Evolutionary conservation across 2,797 vertebrate genomes (phyloP), one percentile per base, ranked within the genome.

Genomic region (Siniperca undulata): DNA sequence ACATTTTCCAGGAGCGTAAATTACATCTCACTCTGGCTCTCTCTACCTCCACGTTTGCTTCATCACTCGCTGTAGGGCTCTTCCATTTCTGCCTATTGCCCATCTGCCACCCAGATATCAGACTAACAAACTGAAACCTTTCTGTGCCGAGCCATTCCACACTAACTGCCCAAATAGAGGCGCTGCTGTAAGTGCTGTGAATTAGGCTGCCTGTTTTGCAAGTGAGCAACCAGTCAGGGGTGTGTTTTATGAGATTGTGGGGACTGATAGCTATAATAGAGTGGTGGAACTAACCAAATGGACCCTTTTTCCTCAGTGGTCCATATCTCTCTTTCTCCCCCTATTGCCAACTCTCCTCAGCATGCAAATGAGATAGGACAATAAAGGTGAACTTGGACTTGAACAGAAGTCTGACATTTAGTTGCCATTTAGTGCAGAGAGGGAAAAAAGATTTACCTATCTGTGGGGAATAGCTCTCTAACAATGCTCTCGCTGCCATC

Each of bases 361-460:
- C 92, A 94, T 95, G 93, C 91, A 94, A 95, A 95, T 94, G 91
- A 95, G 92, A 82, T 74, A 27, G 90, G 87, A 93, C 90, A 92
- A 91, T 91, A 91, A 92, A 95, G 94, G 94, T 93, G 93, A 95
- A 93, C 89, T 89, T 72, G 87, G 88, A 86, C 88, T 89, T 66
- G 91, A 93, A 93, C 94, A 92, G 94, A 91, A 94, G 91, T 86
- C 84, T 96, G 94, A 95, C 94, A 96, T 96, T 96, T 95, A 91
- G 86, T 86, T 95, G 94, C 94, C 94, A 94, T 95, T 95, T 95
- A 95, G 91, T 86, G 73, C 84, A 77, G 80, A 78, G 75, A 71
- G 70, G 22, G 74, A 19, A 50, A 80, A 89, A 86, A 86, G 78
- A 89, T 91, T 86, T 91, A 91, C 84, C 84, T 91, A 84, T 89